phyloP scores from a whole-genome alignment of 2,113 vertebrate genomes.

The Eira barbara region DNA sequence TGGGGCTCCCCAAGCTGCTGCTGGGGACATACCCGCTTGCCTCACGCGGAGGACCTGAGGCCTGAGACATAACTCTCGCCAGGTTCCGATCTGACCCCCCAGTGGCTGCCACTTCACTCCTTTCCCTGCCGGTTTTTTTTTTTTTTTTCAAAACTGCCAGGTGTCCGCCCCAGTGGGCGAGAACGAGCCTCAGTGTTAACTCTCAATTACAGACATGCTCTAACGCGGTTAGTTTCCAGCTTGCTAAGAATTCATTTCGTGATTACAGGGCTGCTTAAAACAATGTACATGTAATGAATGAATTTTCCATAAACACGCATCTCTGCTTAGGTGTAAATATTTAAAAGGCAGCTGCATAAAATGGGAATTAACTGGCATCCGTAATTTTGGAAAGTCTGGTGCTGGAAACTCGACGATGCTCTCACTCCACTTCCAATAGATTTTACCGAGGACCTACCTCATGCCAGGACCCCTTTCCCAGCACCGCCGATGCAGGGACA shows the following conservation, averaged over 20 bases:
- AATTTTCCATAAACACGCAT: background rate
- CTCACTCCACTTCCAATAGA: accelerated
- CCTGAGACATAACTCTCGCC: accelerated
- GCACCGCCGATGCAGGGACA: too few species aligned
- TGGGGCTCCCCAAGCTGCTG: accelerated
- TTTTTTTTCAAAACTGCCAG: background rate
- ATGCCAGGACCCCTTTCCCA: accelerated
- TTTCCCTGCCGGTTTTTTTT: background rate
- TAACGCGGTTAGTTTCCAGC: background rate
- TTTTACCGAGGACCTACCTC: background rate
- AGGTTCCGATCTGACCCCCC: background rate
- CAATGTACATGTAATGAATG: background rate
- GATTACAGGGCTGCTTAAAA: background rate
- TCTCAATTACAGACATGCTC: background rate
- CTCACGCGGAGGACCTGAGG: background rate
- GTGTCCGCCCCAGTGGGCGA: background rate
- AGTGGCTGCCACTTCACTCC: accelerated
- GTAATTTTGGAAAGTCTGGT: background rate
- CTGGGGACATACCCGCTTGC: background rate
- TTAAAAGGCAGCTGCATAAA: background rate
- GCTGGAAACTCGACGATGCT: background rate
- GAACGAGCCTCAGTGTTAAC: background rate
- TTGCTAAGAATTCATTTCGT: background rate
- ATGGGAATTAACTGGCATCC: background rate
- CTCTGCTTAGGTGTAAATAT: background rate